Base-by-base conservation (phyloP, 2,797 vertebrate species). In the Hydrolagus colliei region DNA sequence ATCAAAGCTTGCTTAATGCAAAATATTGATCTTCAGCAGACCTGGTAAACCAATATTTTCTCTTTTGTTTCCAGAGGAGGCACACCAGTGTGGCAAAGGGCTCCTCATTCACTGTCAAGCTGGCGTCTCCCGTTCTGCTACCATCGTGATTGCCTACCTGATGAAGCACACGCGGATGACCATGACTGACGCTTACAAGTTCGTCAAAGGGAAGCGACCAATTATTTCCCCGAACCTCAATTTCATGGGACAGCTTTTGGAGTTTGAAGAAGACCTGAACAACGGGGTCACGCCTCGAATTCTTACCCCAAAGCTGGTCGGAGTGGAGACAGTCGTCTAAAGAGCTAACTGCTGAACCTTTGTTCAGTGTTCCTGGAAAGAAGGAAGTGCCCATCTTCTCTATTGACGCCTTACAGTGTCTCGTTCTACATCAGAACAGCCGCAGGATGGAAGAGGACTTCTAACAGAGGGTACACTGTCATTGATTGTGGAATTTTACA, bases 111-210 rank as follows among this genome's bases (percentile, higher is more conserved):
- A 99, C 94, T 99, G 98, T 92, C 98, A 99, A 92, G 98, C 98
- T 0, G 98, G 98, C 0, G 98, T 99, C 88, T 99, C 98, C 1
- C 95, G 98, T 61, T 99, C 98, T 0, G 98, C 98, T 92, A 99
- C 98, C 91, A 97, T 99, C 0, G 97, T 99, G 91, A 99, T 99
- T 0, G 98, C 97, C 0, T 98, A 99, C 93, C 91, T 99, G 92
- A 99, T 99, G 98, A 99, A 99, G 94, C 98, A 99, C 96, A 98
- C 97, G 0, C 95, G 97, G 92, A 99, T 99, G 98, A 99, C 97
- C 92, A 99, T 99, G 98, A 98, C 97, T 0, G 98, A 99, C 65
- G 97, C 97, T 87, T 99, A 99, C 89, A 99, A 99, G 92, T 99
- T 99, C 71, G 98, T 99, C 87, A 99, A 99, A 92, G 95, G 96